phyloP scores from a whole-genome alignment of 30 jellyfish, hydroid and myxozoan genomes.

The Aurelia aurita complex sp. Pacific region DNA sequence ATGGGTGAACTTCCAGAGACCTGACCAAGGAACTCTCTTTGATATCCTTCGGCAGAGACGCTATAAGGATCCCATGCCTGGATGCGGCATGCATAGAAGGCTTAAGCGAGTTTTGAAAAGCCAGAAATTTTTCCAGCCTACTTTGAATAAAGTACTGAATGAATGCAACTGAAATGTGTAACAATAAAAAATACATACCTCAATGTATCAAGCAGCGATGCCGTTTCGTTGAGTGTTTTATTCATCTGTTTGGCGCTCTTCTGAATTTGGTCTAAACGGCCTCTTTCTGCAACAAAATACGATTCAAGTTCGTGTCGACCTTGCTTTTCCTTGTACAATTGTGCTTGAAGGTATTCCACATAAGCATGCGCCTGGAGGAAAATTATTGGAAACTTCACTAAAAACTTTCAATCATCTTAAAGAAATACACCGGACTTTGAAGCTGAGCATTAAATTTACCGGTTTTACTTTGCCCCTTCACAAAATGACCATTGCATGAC shows the following conservation, averaged over 20 bases:
- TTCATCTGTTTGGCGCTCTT: slow-evolving; percentile 18
- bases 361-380: slow-evolving; percentile 83
- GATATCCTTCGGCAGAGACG: neutral
- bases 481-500: too few relatives aligned
- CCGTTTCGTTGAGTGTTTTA: slow-evolving; percentile 11
- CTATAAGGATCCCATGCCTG: neutral
- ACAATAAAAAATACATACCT: slow-evolving; percentile 10
- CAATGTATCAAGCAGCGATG: slow-evolving; percentile 16
- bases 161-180: neutral
- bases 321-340: slow-evolving; percentile 83
- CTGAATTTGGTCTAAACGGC: slow-evolving; percentile 73
- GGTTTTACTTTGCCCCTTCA: too few relatives aligned
- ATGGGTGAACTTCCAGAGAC: too few relatives aligned
- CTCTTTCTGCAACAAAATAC: slow-evolving; percentile 86
- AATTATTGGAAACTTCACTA: neutral
- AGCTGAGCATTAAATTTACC: too few relatives aligned
- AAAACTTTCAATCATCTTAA: too few relatives aligned
- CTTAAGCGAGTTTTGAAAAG: too few relatives aligned
- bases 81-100: too few relatives aligned
- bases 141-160: too few relatives aligned
- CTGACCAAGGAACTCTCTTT: neutral
- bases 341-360: slow-evolving; percentile 81
- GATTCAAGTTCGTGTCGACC: slow-evolving; percentile 80
- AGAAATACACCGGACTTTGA: too few relatives aligned
- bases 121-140: too few relatives aligned